Base-by-base conservation (phyloP, 2,888 invertebrate species). In the Lasioglossum vierecki region DNA sequence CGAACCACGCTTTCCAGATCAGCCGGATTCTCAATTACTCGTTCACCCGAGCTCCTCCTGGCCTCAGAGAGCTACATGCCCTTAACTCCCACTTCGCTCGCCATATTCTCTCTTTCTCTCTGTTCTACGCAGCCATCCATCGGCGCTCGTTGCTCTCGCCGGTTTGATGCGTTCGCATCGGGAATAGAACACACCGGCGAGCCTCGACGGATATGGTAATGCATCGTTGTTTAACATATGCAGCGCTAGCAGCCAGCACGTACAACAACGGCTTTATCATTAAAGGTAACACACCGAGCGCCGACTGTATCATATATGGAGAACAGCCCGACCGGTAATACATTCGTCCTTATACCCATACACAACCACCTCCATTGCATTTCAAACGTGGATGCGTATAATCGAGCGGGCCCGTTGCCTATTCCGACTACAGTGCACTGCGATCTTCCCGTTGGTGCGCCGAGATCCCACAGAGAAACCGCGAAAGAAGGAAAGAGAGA, bases 231-330 rank as follows among this genome's bases (percentile, higher is more conserved):
- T 92, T 89, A 90, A 92, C 92, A 91, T 92, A 91, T 88, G 91
- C 88, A 89, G 86, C 87, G 88, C 88, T 90, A 88, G 90, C 87
- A 85, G 71, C 85, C 77, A 85, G 89, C 92, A 89, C 91, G 91
- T 92, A 90, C 88, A 90, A 91, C 92, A 91, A 92, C 92, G 89
- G 91, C 90, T 92, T 92, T 92, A 92, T 92, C 91, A 90, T 92
- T 92, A 92, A 92, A 92, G 92, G 92, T 89, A 91, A 90, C 88
- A 86, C 90, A 84, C 85, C 89, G 89, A 87, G 82, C 81, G 71
- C 72, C 88, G 88, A 84, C 88, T 86, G 73, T 79, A 83, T 90
- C 85, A 80, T 77, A 70, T 63, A 70, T 26, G 60, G 73, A 15
- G 68, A 76, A 71, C 74, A 49, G 71, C 76, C 44, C 73, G 66